Percentiles rank a stretch among this genome's conserved stretches.
These are phyloP conservation scores for Homalodisca vitripennis DNA, from an alignment of 1,140 invertebrate genomes.

Conservation along the genomic window DNA sequence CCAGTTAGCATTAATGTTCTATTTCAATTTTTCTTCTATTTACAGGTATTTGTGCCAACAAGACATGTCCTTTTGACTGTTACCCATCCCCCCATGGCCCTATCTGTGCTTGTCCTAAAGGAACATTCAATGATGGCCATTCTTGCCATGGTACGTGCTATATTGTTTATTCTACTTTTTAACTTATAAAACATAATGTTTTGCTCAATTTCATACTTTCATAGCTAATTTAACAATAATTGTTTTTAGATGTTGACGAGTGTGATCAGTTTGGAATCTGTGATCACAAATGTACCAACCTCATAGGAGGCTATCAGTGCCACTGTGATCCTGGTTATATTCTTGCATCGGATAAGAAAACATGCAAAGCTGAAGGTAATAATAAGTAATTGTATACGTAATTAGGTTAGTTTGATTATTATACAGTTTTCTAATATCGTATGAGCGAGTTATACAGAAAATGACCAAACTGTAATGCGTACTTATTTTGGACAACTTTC, in stretches of 20 bases:
- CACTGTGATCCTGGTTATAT: slow-evolving; percentile 74
- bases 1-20: too few species aligned
- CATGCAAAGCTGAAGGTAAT: slow-evolving; percentile 63
- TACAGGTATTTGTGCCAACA: slow-evolving; percentile 17
- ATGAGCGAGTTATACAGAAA: too few species aligned
- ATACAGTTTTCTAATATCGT: too few species aligned
- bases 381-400: too few species aligned
- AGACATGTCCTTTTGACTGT: slow-evolving; percentile 50
- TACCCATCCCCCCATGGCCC: slow-evolving; percentile 49
- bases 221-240: too few species aligned
- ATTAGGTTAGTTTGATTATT: too few species aligned
- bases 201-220: too few species aligned
- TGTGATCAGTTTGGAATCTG: slow-evolving; percentile 75
- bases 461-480: too few species aligned
- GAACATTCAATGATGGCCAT: slow-evolving; percentile 43
- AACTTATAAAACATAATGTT: too few species aligned
- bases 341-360: slow-evolving; percentile 60
- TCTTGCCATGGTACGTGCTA: slow-evolving; percentile 32
- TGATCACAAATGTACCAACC: slow-evolving; percentile 82
- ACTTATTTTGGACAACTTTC: neutral
- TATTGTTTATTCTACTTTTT: neutral
- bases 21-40: slow-evolving; percentile 1
- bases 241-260: slow-evolving; percentile 86
- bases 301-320: slow-evolving; percentile 73
- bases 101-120: slow-evolving; percentile 50